Evolutionary conservation across 2,113 vertebrate genomes (phyloP), one percentile per base, ranked within the genome.

Genomic region (Varanus salvator): DNA sequence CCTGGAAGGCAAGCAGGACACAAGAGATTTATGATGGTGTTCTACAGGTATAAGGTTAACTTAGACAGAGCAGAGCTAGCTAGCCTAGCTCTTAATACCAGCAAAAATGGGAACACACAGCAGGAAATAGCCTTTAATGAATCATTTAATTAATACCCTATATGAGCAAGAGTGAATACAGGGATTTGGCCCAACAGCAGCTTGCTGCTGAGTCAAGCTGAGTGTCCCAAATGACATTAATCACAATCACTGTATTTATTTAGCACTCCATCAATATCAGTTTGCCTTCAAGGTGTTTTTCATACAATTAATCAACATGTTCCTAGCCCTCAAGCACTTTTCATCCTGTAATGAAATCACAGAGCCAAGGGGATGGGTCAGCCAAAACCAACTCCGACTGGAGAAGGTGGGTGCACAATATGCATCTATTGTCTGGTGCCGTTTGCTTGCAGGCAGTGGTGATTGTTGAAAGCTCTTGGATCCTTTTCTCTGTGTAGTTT

Each of bases 391-490:
- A 27, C 21, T 3, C 1, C 3, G 0, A 1, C 1, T 17, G 19
- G 86, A 77, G 92, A 85, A 60, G 9, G 74, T 3, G 27, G 76
- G 29, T 93, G 89, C 87, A 80, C 80, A 93, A 91, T 84, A 52
- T n/a, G 80, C 60, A 6, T 92, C 94, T 92, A 89, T 92, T 93
- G 87, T 90, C 89, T 52, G 12, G 87, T 48, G 31, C 64, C 93
- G 93, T 25, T 15, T 78, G 27, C 90, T 92, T 92, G 84, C 38
- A 72, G 1, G 93, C 91, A 91, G 93, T 81, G 90, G 90, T 64
- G 52, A 64, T 81, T 85, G 93, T 90, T 94, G 95, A 95, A 96
- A 95, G 89, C 85, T 86, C 38, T 0, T 84, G 89, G 80, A 57
- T 38, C 0, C 38, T 66, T 90, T 95, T 94, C 87, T 92, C 90